phyloP scores from a whole-genome alignment of 2,888 invertebrate genomes.

The Perithous albicinctus region DNA sequence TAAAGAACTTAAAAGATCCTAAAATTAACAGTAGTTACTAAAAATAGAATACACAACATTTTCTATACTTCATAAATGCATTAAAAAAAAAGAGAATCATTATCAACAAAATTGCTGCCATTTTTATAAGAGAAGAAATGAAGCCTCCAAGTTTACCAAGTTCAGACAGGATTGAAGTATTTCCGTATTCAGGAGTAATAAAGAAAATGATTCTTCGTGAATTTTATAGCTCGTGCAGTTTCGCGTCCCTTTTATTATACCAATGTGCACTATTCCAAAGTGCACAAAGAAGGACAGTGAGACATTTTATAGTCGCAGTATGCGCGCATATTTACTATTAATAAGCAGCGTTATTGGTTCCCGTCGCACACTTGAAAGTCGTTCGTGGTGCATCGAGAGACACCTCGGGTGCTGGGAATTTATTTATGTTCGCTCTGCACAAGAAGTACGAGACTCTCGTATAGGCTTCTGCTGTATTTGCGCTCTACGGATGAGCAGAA shows the following conservation, averaged over 20 bases:
- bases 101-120: too few species aligned
- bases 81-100: too few species aligned
- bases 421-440: constrained; percentile 22
- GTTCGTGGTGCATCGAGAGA: constrained; percentile 14
- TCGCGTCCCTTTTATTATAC: too few species aligned
- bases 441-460: not conserved
- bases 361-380: constrained; percentile 28
- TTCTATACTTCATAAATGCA: too few species aligned
- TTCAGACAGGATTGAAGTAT: not conserved
- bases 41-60: too few species aligned
- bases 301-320: not conserved
- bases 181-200: not conserved
- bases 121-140: too few species aligned
- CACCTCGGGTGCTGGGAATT: constrained; percentile 31
- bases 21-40: too few species aligned
- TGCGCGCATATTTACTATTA: not conserved
- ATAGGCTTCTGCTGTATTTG: constrained; percentile 19
- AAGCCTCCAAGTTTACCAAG: too few species aligned
- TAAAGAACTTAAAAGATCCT: too few species aligned
- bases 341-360: not conserved
- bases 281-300: not conserved
- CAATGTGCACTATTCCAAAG: not conserved
- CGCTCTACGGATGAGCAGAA: not conserved
- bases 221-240: not conserved
- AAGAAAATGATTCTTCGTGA: not conserved